Base-by-base conservation (phyloP, 2,113 vertebrate genomes). In the Chamaetylas fuelleborni region DNA sequence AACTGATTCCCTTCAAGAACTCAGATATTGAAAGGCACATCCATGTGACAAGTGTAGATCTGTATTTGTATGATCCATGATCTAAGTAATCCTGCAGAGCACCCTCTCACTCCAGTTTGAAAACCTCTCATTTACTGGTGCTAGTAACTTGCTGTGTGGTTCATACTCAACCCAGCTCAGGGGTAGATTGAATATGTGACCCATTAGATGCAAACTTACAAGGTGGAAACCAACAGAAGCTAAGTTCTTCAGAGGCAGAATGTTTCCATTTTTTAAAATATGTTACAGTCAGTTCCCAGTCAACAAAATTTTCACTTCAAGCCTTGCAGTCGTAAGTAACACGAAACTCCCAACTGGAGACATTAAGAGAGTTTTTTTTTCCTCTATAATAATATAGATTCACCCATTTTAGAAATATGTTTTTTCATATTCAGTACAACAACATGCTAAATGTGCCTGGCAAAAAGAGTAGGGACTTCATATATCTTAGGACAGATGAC, bases 361-460 rank as follows among this genome's bases (percentile, higher is more conserved):
- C 11, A 9, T 43, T 17, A 48, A 4, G 8, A 56, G 26, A 26
- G 11, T 3, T 4, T 56, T 24, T 56, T 48, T 8, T 24, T 1
- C 1, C 3, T 22, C 58, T 6, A 20, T 29, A 73, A 69, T 66
- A 69, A 69, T 23, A 73, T 36, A 66, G 36, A 61, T 50, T 33
- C 33, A 47, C 12, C 11, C 7, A 70, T 89, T 89, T 78, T 74
- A 60, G 20, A 7, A 10, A 50, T 1, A 51, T 11, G n/a, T 9
- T 87, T 93, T 91, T 92, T 79, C 51, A 26, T 60, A 26, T 65
- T 85, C 58, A 73, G 34, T 76, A 70, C 15, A 91, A 54, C 53
- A 85, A 45, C 25, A 72, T 34, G 43, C 16, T 76, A 54, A 87
- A 83, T n/a, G 28, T 56, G 33, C 18, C 70, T 91, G 62, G 65